Conservation (phyloP, 1,140 invertebrate genomes). For the Sitobion miscanthi region DNA sequence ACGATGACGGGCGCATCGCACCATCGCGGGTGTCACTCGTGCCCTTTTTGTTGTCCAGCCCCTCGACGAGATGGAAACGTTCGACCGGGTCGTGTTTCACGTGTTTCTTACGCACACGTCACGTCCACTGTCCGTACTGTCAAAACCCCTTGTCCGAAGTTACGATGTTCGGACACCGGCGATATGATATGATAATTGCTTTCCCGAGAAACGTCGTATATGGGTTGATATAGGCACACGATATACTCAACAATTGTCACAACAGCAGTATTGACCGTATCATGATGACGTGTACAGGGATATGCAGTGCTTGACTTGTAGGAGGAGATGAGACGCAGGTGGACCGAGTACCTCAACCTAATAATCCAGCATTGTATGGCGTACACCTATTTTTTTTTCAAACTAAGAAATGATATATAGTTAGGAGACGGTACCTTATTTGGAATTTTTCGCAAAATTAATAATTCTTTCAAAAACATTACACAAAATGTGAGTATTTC, state of each 20-base stretch:
- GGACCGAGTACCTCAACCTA: too few relatives aligned
- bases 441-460: too few relatives aligned
- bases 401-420: too few relatives aligned
- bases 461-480: too few relatives aligned
- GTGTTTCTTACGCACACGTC: constrained; percentile 22
- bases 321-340: too few relatives aligned
- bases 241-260: neutral
- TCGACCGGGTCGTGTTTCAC: neutral
- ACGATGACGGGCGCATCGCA: neutral
- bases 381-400: too few relatives aligned
- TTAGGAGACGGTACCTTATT: too few relatives aligned
- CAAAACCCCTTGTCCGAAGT: neutral
- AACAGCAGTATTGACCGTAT: neutral
- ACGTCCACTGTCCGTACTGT: neutral
- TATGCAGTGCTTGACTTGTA: neutral
- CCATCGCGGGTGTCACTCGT: neutral
- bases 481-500: too few relatives aligned
- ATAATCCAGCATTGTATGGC: too few relatives aligned
- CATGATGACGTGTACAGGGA: neutral
- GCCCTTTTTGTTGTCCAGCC: neutral
- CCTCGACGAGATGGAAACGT: neutral
- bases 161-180: neutral
- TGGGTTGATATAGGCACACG: too few relatives aligned
- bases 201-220: neutral
- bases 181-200: neutral